Percentiles rank a stretch among this genome's conserved stretches.
phyloP scores from a whole-genome alignment of 2,888 invertebrate genomes.

The Apamea monoglypha region DNA sequence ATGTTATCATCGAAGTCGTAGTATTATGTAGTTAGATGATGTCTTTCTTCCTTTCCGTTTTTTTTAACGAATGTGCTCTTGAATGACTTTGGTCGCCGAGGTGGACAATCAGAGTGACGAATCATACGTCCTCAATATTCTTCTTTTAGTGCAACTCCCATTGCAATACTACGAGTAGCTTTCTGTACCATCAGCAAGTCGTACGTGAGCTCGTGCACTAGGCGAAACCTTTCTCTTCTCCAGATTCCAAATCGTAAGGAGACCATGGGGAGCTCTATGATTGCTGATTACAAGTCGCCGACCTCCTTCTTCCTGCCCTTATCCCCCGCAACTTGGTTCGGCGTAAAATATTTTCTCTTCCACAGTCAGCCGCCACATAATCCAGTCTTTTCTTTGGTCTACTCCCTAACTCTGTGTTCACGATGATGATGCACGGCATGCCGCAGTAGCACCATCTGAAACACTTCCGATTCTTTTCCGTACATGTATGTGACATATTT shows the following conservation, averaged over 20 bases:
- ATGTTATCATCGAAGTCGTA: neutral
- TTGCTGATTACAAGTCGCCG: neutral
- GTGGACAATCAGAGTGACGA: no score
- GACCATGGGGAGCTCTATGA: neutral
- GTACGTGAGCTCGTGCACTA: neutral
- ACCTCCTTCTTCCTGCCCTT: neutral
- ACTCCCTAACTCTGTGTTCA: no score
- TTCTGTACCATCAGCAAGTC: no score
- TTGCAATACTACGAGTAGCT: neutral
- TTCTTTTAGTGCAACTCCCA: neutral
- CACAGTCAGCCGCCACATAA: neutral
- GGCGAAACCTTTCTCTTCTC: neutral
- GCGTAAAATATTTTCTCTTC: neutral
- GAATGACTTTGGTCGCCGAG: neutral
- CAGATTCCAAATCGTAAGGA: neutral
- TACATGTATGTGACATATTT: no score
- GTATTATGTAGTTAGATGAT: neutral
- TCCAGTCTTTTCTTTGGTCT: no score
- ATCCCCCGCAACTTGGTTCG: neutral
- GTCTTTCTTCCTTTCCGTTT: neutral
- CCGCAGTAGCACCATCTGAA: neutral
- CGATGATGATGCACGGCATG: neutral
- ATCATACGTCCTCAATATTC: neutral
- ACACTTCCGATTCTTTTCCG: neutral
- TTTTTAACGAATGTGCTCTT: neutral